Conservation (phyloP, 2,797 vertebrate species). For the Mionectes olivaceus region DNA sequence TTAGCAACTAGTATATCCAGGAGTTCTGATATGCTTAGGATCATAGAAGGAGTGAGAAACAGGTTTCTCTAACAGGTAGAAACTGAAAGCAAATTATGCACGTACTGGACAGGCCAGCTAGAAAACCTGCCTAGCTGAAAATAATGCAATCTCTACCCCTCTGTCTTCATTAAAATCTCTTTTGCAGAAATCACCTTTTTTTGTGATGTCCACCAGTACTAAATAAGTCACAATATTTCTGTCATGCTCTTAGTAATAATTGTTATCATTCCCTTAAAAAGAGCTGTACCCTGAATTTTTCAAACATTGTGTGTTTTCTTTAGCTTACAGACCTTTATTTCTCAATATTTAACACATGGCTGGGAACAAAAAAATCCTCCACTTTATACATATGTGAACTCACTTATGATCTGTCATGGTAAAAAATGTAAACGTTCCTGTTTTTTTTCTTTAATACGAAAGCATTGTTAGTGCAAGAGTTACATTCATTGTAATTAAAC, state of each 20-base stretch:
- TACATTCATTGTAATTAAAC: neutral
- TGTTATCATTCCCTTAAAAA: neutral
- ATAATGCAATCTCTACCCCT: neutral
- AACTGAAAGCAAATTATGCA: neutral
- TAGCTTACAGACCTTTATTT: neutral
- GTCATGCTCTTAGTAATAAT: neutral
- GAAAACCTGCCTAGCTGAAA: neutral
- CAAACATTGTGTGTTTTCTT: neutral
- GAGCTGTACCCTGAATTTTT: neutral
- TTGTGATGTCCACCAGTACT: neutral
- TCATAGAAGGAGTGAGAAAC: neutral
- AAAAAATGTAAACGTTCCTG: neutral
- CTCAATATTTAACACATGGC: neutral
- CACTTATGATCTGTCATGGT: neutral
- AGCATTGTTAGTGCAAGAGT: neutral
- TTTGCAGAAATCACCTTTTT: neutral
- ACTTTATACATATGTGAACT: neutral
- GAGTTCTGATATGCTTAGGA: neutral
- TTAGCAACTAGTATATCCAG: slow-evolving; percentile 16
- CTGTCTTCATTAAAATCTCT: neutral
- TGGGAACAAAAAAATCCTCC: neutral
- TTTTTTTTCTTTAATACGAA: neutral
- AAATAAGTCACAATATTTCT: neutral
- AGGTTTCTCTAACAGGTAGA: neutral
- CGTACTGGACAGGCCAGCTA: neutral